These are phyloP conservation scores for Drosophila ochracea DNA, from an alignment of 2,888 invertebrate species.

Conservation along the genomic window DNA sequence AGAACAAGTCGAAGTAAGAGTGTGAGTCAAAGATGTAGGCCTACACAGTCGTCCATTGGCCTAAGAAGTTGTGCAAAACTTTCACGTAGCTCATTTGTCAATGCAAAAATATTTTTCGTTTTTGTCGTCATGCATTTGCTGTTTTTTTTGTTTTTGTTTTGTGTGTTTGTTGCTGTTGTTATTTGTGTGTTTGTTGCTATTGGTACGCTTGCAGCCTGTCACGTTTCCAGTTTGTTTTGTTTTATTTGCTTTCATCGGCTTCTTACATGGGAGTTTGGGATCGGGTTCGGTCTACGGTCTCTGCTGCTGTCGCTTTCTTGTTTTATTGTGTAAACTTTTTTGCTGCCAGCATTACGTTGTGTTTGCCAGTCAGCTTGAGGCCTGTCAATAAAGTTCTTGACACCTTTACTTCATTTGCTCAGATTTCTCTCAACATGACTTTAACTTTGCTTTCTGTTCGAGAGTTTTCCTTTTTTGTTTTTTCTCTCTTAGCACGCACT, in stretches of 20 bases:
- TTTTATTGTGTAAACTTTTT: slow-evolving; percentile 53
- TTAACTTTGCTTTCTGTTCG: slow-evolving; percentile 64
- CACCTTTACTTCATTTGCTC: slow-evolving; percentile 78
- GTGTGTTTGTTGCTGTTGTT: slow-evolving; percentile 1
- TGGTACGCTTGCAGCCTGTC: slow-evolving; percentile 59
- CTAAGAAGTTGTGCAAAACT: slow-evolving; percentile 60
- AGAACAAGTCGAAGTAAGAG: slow-evolving; percentile 3
- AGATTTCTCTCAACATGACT: slow-evolving; percentile 76
- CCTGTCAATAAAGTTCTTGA: slow-evolving; percentile 80
- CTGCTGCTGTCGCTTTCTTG: slow-evolving; percentile 21
- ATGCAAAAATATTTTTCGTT: slow-evolving; percentile 64
- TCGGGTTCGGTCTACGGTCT: slow-evolving; percentile 17
- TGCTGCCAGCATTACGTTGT: slow-evolving; percentile 50
- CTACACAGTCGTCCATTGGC: slow-evolving; percentile 32
- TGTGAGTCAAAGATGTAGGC: neutral
- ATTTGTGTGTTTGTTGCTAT: slow-evolving; percentile 32
- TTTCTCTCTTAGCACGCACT: slow-evolving; percentile 34
- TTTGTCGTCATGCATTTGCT: slow-evolving; percentile 42
- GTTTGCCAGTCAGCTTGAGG: slow-evolving; percentile 61
- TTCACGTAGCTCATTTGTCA: slow-evolving; percentile 79
- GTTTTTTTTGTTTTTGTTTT: slow-evolving; percentile 7
- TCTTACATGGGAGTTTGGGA: slow-evolving; percentile 36
- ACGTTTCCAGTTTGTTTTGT: slow-evolving; percentile 73
- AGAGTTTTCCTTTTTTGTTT: slow-evolving; percentile 30
- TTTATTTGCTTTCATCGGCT: slow-evolving; percentile 68